Evolutionary conservation across 2,888 invertebrate genomes (phyloP), one percentile per base, ranked within the genome.

Genomic region (Rhingia campestris): DNA sequence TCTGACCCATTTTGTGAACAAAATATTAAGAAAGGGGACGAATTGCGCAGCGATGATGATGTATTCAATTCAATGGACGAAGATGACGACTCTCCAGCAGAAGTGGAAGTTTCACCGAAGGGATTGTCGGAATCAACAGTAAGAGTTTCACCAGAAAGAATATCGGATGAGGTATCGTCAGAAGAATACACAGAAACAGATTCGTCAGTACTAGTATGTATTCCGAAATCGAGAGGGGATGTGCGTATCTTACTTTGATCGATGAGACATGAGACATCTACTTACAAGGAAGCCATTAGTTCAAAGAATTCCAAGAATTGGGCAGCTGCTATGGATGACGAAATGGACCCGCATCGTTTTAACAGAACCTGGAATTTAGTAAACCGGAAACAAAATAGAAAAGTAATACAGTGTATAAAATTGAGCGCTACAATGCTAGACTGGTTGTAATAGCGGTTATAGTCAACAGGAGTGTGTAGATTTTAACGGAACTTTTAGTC

Each of bases 401-500:
- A 86, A 53, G 58, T 76, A 10, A 86, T 88, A 32, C 84, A 81
- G 30, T 87, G 73, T 9, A 12, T 37, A 39, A 49, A 49, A 6
- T 45, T 9, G 47, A 59, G 43, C 33, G 84, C 37, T 87, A 81
- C 35, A 88, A 88, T 74, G 88, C 89, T 6, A 64, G 89, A 12
- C 61, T 89, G 9, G 88, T 89, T 9, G 88, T 87, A n/a, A n/a
- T n/a, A 66, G 87, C 32, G 89, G 88, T 33, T 88, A 86, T 75
- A 77, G 75, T 2, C 88, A 89, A 70, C 76, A 87, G 75, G 85
- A 67, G 51, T 88, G 87, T 5, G 70, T 87, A 14, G 88, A 89
- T 80, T 89, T 88, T 75, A 70, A 87, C 22, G 87, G 89, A 66
- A 88, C 88, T 0, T 90, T 88, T 74, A 87, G 88, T 54, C 88